These are phyloP conservation scores for Brachystomella parvula DNA, from an alignment of 1,140 invertebrate genomes.

Conservation along the genomic window DNA sequence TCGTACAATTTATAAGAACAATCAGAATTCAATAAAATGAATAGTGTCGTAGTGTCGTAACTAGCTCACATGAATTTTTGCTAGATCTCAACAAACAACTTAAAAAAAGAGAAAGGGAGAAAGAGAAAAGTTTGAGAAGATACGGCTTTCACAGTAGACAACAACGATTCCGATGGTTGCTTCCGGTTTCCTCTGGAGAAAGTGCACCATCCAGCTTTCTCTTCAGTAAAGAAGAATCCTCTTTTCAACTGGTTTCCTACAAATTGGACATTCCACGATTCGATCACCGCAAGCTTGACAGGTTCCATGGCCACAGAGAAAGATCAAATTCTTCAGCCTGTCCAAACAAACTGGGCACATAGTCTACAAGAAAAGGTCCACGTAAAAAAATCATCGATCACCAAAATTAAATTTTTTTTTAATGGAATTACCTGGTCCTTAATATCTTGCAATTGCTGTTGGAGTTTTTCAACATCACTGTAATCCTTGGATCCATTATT, in stretches of 20 bases:
- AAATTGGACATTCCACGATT: slow-evolving; percentile 94
- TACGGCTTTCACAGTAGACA: no score
- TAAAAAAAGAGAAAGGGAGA: no score
- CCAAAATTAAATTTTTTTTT: neutral
- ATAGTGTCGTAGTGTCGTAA: no score
- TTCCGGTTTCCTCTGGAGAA: no score
- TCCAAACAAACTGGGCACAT: slow-evolving; percentile 97
- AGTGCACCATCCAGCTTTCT: neutral
- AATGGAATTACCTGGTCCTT: slow-evolving; percentile 79
- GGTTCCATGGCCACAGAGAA: slow-evolving; percentile 92
- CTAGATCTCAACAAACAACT: no score
- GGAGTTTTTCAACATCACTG: slow-evolving; percentile 82
- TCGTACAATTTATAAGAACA: no score
- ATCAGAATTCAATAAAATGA: no score
- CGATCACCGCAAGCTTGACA: slow-evolving; percentile 97
- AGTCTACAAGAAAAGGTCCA: slow-evolving; percentile 58
- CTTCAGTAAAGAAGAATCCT: slow-evolving; percentile 78
- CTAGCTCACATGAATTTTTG: no score
- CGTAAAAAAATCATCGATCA: slow-evolving; percentile 12
- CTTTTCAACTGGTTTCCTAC: slow-evolving; percentile 89
- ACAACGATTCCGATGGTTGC: neutral
- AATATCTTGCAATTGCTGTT: slow-evolving; percentile 93
- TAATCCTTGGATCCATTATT: slow-evolving; percentile 73
- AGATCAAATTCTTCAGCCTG: slow-evolving; percentile 96
- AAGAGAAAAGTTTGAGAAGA: no score